phyloP scores from a whole-genome alignment of 2,888 invertebrate species.

The Drosophila sordidula region DNA sequence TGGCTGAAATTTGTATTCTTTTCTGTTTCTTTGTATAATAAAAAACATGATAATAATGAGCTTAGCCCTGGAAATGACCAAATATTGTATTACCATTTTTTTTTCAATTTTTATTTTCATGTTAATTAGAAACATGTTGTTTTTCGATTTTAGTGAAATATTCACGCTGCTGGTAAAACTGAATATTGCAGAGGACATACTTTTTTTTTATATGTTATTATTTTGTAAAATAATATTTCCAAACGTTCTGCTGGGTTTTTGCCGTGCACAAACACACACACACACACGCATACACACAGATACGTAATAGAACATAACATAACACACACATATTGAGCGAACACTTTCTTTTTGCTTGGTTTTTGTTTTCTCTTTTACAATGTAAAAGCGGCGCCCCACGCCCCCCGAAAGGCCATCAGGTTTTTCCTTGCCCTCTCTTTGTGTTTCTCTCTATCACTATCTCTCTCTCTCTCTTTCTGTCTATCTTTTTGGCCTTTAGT shows the following conservation, averaged over 20 bases:
- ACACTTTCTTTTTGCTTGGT: constrained; percentile 51
- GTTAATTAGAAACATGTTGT: constrained; percentile 1
- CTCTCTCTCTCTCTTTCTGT: constrained; percentile 32
- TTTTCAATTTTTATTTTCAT: background rate
- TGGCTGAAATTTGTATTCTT: background rate
- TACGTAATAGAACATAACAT: constrained; percentile 23
- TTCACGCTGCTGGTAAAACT: too few species aligned
- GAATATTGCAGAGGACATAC: background rate
- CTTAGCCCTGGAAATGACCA: background rate
- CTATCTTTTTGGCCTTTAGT: constrained; percentile 71
- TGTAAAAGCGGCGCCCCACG: constrained; percentile 34
- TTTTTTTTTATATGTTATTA: constrained; percentile 1
- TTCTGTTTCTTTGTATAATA: background rate
- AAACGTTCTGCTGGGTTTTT: constrained; percentile 51
- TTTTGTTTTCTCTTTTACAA: constrained; percentile 57
- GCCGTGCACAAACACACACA: constrained; percentile 10
- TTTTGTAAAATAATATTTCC: constrained; percentile 1
- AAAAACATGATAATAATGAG: too few species aligned
- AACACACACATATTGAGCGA: constrained; percentile 32
- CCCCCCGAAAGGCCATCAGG: constrained; percentile 26
- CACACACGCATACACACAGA: background rate
- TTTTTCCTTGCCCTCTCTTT: constrained; percentile 27
- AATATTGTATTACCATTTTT: background rate
- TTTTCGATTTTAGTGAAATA: background rate
- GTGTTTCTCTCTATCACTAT: constrained; percentile 5